These are phyloP conservation scores for Drosophila ustulata DNA, from an alignment of 2,888 invertebrate species.

Conservation along the genomic window DNA sequence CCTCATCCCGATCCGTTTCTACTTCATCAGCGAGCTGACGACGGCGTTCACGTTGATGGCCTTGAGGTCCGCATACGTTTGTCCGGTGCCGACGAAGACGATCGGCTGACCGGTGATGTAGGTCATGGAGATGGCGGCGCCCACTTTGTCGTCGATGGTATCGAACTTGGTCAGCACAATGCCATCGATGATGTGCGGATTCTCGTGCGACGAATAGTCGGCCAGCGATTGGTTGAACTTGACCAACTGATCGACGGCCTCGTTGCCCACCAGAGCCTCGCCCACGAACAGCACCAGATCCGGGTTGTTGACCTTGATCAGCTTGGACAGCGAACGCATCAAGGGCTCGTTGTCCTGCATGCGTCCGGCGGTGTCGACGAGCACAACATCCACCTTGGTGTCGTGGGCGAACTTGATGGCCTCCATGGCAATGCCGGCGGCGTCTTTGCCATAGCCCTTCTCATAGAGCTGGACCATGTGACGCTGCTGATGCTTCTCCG, in stretches of 20 bases:
- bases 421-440: constrained; percentile 99
- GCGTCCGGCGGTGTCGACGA: constrained; percentile 99
- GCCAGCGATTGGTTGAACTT: constrained; percentile 99
- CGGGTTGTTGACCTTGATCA: constrained; percentile 98
- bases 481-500: constrained; percentile 88
- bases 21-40: constrained; percentile 98
- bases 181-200: constrained; percentile 98
- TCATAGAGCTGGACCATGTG: constrained; percentile 98
- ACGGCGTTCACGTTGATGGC: constrained; percentile 98
- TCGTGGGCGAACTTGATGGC: constrained; percentile 96
- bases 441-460: constrained; percentile 99
- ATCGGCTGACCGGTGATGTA: constrained; percentile 99
- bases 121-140: constrained; percentile 99
- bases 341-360: constrained; percentile 99
- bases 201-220: constrained; percentile 91
- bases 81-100: constrained; percentile 96
- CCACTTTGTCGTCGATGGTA: constrained; percentile 99
- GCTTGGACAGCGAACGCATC: constrained; percentile 98
- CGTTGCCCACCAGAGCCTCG: constrained; percentile 99
- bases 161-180: constrained; percentile 99
- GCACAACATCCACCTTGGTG: constrained; percentile 93
- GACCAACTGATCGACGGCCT: constrained; percentile 99
- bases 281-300: constrained; percentile 99
- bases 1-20: constrained; percentile 46
- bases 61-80: constrained; percentile 99